Base-by-base conservation (phyloP, 2,888 invertebrate genomes). In the Boloria euphrosyne region DNA sequence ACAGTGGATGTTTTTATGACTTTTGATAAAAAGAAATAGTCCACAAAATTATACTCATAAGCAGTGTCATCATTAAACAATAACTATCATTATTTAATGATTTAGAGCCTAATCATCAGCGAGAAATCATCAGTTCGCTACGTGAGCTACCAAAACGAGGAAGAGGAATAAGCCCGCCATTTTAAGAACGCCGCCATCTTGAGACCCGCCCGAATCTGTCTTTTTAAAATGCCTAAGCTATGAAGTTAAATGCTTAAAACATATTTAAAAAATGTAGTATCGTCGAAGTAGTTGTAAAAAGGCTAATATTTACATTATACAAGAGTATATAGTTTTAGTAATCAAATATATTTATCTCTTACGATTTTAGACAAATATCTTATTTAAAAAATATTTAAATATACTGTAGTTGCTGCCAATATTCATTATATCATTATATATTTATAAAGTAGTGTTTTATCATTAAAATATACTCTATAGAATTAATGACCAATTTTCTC, bases 81-180 rank as follows among this genome's bases (percentile, higher is more conserved):
- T 55, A 22, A 63, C 18, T 4, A 0, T 44, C n/a, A 58, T 65
- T 64, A 55, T 68, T 75, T 71, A 93, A 93, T 49, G 17, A 63
- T 46, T 57, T 94, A 98, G 98, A 96, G 96, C 18, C 90, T 98
- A 71, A 96, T 98, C 74, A 95, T 97, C 82, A 97, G 97, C 71
- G 98, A 98, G 78, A 97, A 98, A 77, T 96, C 98, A 62, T 97
- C 98, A 53, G 98, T 98, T 44, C 95, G 98, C 76, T 98, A 98
- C 91, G 98, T 98, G 65, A 98, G 97, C 80, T 98, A 98, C 90
- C 97, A 97, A 86, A 97, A 97, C 85, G 97, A 97, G 79, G 97
- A 97, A 76, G 97, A 97, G 76, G 96, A 96, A 80, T 92, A 85
- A 80, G 60, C 73, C 77, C 75, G 76, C 80, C 78, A 78, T 74